Conservation (phyloP, 2,888 invertebrate genomes). For the Platypus cylindrus region DNA sequence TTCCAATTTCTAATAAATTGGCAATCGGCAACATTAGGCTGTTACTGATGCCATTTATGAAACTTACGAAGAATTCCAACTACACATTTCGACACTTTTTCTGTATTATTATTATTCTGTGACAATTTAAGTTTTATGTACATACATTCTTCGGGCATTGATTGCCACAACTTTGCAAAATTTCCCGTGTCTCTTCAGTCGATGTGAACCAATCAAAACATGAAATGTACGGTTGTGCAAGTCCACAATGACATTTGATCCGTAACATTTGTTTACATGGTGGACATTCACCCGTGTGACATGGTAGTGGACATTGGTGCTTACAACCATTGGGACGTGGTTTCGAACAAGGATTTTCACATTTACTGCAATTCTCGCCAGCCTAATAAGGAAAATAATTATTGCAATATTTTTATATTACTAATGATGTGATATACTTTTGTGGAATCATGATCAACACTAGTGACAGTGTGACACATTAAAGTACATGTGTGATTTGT, state of each 20-base stretch:
- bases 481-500: slow-evolving; percentile 63
- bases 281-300: slow-evolving; percentile 63
- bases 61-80: too few relatives aligned
- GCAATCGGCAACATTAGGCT: too few relatives aligned
- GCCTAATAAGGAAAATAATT: slow-evolving; percentile 22
- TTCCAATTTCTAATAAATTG: too few relatives aligned
- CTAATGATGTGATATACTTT: too few relatives aligned
- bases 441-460: slow-evolving; percentile 21
- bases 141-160: slow-evolving; percentile 73
- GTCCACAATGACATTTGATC: slow-evolving; percentile 69
- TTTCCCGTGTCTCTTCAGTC: slow-evolving; percentile 38
- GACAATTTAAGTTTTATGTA: slow-evolving; percentile 13
- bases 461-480: slow-evolving; percentile 55
- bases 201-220: slow-evolving; percentile 57
- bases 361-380: slow-evolving; percentile 43
- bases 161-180: slow-evolving; percentile 54
- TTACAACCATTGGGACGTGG: slow-evolving; percentile 58
- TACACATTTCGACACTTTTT: too few relatives aligned
- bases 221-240: slow-evolving; percentile 59
- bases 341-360: slow-evolving; percentile 47
- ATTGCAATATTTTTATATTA: too few relatives aligned
- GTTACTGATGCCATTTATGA: too few relatives aligned
- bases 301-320: slow-evolving; percentile 57
- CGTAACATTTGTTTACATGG: slow-evolving; percentile 60
- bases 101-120: too few relatives aligned